phyloP scores from a whole-genome alignment of 2,113 vertebrate genomes.

The Poicephalus gulielmi region DNA sequence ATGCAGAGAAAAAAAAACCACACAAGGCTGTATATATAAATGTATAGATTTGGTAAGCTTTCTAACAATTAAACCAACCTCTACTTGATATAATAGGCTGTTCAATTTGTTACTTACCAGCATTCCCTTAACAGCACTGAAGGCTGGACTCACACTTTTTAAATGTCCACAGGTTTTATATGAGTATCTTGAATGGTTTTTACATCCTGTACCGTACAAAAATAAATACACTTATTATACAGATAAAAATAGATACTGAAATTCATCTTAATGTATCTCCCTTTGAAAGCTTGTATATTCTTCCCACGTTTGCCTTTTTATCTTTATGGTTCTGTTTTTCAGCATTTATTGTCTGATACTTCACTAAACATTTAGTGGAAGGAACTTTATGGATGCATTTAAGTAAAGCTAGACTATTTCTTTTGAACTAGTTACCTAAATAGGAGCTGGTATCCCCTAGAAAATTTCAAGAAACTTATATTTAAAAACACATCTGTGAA shows the following conservation, averaged over 20 bases:
- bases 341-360: background rate
- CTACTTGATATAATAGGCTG: background rate
- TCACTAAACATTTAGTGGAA: background rate
- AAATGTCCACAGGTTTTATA: background rate
- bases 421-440: background rate
- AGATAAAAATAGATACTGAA: background rate
- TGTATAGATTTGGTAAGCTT: background rate
- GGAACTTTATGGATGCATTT: constrained; percentile 32
- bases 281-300: background rate
- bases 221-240: background rate
- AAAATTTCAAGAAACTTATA: background rate
- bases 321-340: constrained; percentile 8
- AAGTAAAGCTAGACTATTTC: background rate
- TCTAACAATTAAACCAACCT: background rate
- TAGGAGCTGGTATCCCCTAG: background rate
- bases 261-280: background rate
- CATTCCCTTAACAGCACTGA: background rate
- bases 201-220: background rate
- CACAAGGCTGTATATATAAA: background rate
- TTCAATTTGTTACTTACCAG: background rate
- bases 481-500: background rate
- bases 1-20: background rate
- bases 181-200: background rate
- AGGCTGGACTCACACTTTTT: background rate
- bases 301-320: constrained; percentile 6